Evolutionary conservation across 2,888 invertebrate genomes (phyloP), one percentile per base, ranked within the genome.

Genomic region (Shargacucullia verbasci): DNA sequence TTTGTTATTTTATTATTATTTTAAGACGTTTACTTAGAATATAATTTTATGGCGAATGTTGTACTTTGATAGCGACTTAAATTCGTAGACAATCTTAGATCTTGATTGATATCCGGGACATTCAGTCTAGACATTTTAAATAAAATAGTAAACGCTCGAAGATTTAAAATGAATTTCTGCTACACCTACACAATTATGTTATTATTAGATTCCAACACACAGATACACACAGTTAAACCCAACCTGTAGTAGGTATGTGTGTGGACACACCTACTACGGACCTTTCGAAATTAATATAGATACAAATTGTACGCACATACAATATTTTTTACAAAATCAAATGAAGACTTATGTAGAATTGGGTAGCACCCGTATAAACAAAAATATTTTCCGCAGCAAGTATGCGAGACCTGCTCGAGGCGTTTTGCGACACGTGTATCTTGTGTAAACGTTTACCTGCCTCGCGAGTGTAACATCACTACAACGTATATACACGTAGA

Each of bases 351-450:
- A 7, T 12, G 15, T 58, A 40, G 20, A 20, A 20, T 20, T 20
- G 2, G 20, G 20, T 20, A 4, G 20, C 4, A 20, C 20, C 20
- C 20, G 20, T 20, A 46, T 20, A 11, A 31, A 35, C 9, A 8
- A 27, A 43, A 33, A 37, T 38, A 34, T 55, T 47, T 47, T 38
- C 20, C 6, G 6, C 29, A 14, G 2, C 8, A 6, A 12, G 27
- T 3, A 27, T 53, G 3, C 11, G 20, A 8, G 47, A 11, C 11
- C 4, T 8, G 49, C 64, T 68, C 64, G 69, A 70, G 75, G 71
- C 69, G 67, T 60, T 64, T 66, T 54, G 60, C 62, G 66, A 82
- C 81, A 78, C 70, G 73, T 80, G 85, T 84, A 78, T 50, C 73
- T 72, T 72, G 62, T 75, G 80, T 80, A 70, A 70, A 64, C 76